Evolutionary conservation across 2,888 invertebrate genomes (phyloP).

Genomic region (Cheilosia grossa): DNA sequence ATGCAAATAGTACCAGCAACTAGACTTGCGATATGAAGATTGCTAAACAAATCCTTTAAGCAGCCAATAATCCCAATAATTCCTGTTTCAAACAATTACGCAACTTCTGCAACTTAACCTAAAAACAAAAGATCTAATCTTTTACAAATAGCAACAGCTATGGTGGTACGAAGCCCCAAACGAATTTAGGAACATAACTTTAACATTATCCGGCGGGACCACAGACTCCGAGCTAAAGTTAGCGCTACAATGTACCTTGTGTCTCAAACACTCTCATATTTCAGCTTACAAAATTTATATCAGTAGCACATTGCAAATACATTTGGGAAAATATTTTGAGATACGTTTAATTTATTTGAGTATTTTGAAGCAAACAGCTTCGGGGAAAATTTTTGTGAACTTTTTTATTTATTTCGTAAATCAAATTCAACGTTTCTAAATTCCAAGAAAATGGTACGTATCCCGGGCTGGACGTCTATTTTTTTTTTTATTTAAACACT

Average conservation of each 20-base stretch:
- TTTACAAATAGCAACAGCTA: too few species aligned
- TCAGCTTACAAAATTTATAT: neutral
- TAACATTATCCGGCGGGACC: too few species aligned
- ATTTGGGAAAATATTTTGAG: conserved; percentile 8
- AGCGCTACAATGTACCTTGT: neutral
- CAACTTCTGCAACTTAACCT: too few species aligned
- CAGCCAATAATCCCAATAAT: too few species aligned
- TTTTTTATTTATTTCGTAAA: conserved; percentile 11
- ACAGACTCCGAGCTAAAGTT: too few species aligned
- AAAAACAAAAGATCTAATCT: too few species aligned
- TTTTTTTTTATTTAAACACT: neutral
- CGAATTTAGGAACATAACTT: too few species aligned
- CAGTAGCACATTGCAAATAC: conserved; percentile 19
- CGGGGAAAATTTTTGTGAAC: conserved; percentile 31
- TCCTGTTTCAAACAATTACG: too few species aligned
- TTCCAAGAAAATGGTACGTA: conserved; percentile 32
- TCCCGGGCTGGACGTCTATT: neutral
- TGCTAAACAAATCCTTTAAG: too few species aligned
- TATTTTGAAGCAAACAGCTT: conserved; percentile 23
- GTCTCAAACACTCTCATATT: conserved; percentile 8
- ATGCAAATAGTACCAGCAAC: too few species aligned
- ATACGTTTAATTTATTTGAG: conserved; percentile 28
- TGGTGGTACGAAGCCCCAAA: too few species aligned
- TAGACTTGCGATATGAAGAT: too few species aligned
- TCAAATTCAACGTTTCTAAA: conserved; percentile 23